These are phyloP conservation scores for Calliphora vomitoria DNA, from an alignment of 2,888 invertebrate genomes.

Conservation along the genomic window DNA sequence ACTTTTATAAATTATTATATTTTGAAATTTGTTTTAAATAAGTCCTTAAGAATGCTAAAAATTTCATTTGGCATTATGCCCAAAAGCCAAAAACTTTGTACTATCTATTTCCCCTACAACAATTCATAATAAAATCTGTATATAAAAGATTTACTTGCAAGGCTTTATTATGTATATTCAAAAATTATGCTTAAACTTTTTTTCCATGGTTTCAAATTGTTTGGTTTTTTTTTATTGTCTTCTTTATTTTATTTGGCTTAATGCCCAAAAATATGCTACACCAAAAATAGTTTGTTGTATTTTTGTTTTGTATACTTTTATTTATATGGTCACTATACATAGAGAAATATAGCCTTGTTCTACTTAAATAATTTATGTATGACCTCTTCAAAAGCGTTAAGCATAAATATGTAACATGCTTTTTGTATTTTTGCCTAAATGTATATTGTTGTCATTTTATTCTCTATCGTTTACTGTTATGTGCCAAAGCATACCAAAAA, in stretches of 20 bases:
- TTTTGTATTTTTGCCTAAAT: background rate
- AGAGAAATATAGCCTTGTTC: conserved; percentile 74
- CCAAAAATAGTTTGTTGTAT: conserved; percentile 12
- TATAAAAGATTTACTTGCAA: conserved; percentile 60
- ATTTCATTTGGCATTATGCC: conserved; percentile 29
- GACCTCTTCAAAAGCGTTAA: conserved; percentile 69
- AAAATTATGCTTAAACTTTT: conserved; percentile 50
- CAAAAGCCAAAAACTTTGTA: conserved; percentile 5
- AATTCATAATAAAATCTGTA: background rate
- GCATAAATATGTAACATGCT: conserved; percentile 60
- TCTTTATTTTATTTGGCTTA: conserved; percentile 66
- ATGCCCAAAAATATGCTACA: conserved; percentile 73
- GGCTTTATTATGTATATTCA: conserved; percentile 37
- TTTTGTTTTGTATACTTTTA: background rate
- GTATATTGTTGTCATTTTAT: conserved; percentile 33
- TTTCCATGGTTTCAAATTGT: background rate
- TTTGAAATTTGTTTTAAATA: background rate
- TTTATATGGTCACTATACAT: conserved; percentile 31
- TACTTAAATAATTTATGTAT: conserved; percentile 75
- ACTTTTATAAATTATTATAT: background rate
- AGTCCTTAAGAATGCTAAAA: background rate
- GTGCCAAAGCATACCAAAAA: conserved; percentile 24
- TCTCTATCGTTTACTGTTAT: background rate
- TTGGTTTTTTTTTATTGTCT: background rate
- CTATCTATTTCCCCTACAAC: background rate